Percentiles rank a stretch among this genome's conserved stretches.
phyloP scores from a whole-genome alignment of 2,113 vertebrate species.

The Protomyctophum bolini region DNA sequence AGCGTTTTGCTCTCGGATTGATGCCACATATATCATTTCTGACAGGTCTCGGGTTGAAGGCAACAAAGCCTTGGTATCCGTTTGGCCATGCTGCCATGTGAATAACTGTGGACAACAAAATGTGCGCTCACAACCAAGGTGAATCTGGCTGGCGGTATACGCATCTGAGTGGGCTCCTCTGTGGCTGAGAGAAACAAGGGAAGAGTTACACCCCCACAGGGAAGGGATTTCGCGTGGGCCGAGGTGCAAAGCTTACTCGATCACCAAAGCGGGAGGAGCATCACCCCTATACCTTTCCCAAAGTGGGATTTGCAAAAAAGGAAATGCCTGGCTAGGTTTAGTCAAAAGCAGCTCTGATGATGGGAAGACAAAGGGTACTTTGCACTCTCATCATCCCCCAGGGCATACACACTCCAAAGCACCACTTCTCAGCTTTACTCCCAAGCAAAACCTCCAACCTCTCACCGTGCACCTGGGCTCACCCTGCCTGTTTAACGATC shows the following conservation, averaged over 20 bases:
- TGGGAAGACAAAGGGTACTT: conserved; percentile 73
- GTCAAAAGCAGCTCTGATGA: conserved; percentile 69
- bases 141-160: conserved; percentile 45
- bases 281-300: conserved; percentile 69
- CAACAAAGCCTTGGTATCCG: conserved; percentile 67
- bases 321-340: conserved; percentile 67
- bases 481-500: conserved; percentile 24
- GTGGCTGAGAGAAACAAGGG: conserved; percentile 59
- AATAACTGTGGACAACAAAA: conserved; percentile 61
- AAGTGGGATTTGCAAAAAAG: conserved; percentile 71
- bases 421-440: conserved; percentile 59
- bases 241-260: conserved; percentile 64
- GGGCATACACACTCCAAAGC: conserved; percentile 69
- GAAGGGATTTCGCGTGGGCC: conserved; percentile 66
- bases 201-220: conserved; percentile 60
- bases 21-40: conserved; percentile 55
- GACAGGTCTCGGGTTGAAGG: conserved; percentile 40
- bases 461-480: conserved; percentile 43
- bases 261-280: conserved; percentile 63
- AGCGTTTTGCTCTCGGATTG: conserved; percentile 23
- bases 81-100: conserved; percentile 67
- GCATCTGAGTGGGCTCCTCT: conserved; percentile 44
- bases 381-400: conserved; percentile 60
- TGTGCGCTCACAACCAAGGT: conserved; percentile 63
- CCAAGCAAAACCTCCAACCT: conserved; percentile 44